Percentiles rank a stretch among this genome's conserved stretches.
These are phyloP conservation scores for Acanthurus leucopareius DNA, from an alignment of 2,797 vertebrate genomes.

Conservation along the genomic window DNA sequence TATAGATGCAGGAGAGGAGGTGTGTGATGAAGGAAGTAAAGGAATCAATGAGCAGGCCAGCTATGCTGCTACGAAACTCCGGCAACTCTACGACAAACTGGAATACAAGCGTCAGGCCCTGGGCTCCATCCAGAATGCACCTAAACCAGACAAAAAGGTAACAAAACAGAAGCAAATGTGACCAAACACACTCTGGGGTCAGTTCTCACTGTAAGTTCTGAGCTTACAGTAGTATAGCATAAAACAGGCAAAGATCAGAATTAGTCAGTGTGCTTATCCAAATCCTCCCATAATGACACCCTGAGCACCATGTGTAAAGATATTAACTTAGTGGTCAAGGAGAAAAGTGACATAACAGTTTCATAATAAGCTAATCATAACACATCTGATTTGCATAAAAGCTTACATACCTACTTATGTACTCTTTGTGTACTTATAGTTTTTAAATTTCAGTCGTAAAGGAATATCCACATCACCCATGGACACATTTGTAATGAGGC, in stretches of 20 bases:
- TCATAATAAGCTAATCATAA: neutral
- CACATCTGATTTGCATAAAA: neutral
- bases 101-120: conserved; percentile 97
- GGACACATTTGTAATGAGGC: neutral
- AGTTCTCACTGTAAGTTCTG: no score
- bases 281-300: neutral
- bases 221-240: neutral
- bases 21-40: conserved; percentile 89
- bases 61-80: conserved; percentile 94
- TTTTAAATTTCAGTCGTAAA: neutral
- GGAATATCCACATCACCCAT: neutral
- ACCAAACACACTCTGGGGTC: neutral
- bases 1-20: conserved; percentile 87
- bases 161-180: neutral
- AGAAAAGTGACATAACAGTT: neutral
- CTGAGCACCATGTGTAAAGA: neutral
- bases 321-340: neutral
- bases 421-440: neutral
- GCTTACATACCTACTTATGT: neutral
- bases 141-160: conserved; percentile 98
- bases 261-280: neutral
- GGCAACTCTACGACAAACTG: conserved; percentile 94
- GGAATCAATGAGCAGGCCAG: conserved; percentile 94
- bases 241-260: neutral
- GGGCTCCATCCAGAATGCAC: conserved; percentile 95